These are phyloP conservation scores for Gisinianus flammeolus DNA, from an alignment of 2,888 invertebrate species.

Conservation along the genomic window DNA sequence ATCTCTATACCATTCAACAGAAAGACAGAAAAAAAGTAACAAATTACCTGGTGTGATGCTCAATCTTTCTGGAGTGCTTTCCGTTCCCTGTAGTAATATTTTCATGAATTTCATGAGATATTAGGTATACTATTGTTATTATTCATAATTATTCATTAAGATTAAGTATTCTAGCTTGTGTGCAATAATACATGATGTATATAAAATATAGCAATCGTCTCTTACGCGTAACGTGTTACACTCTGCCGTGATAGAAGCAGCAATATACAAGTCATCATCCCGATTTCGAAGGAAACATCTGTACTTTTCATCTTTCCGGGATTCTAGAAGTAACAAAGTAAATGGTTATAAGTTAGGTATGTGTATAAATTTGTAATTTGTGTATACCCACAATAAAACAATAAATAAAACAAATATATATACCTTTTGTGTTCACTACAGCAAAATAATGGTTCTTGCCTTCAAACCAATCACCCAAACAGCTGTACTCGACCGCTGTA, in stretches of 20 bases:
- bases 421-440: slow-evolving; percentile 86
- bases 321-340: slow-evolving; percentile 73
- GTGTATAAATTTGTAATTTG: too few relatives aligned
- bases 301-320: slow-evolving; percentile 91
- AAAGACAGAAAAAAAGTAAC: too few relatives aligned
- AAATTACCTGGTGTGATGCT: slow-evolving; percentile 77
- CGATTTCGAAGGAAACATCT: slow-evolving; percentile 92
- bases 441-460: slow-evolving; percentile 96
- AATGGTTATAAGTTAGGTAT: too few relatives aligned
- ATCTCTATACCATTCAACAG: too few relatives aligned
- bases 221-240: slow-evolving; percentile 91
- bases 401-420: neutral
- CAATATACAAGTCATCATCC: slow-evolving; percentile 89
- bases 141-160: too few relatives aligned
- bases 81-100: too few relatives aligned
- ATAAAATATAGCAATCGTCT: too few relatives aligned
- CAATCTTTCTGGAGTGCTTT: slow-evolving; percentile 89
- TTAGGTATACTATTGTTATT: too few relatives aligned
- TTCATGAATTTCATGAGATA: too few relatives aligned
- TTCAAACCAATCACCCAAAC: slow-evolving; percentile 93
- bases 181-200: too few relatives aligned
- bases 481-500: slow-evolving; percentile 84
- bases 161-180: too few relatives aligned
- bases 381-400: neutral
- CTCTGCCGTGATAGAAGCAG: slow-evolving; percentile 91